Evolutionary conservation across 1,140 invertebrate genomes (phyloP), one percentile per base, ranked within the genome.

Genomic region (Ericerus pela): DNA sequence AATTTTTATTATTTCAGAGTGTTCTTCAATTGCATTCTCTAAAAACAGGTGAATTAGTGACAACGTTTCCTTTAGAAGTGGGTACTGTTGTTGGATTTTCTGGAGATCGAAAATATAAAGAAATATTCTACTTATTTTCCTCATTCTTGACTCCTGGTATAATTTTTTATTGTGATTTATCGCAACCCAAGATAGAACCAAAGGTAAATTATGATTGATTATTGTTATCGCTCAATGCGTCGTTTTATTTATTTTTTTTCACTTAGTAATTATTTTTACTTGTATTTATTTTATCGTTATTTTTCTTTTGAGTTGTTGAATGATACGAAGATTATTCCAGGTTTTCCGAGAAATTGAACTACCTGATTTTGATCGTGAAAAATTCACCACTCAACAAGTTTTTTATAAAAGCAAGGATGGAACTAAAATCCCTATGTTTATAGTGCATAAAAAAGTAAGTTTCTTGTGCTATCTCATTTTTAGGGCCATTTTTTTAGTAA

Each of bases 361-460:
- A 8, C 79, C 85, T 55, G 82, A 83, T 55, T 91, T 97, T 69
- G 80, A 96, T 70, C 68, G 81, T 2, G 74, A 76, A 6, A 68
- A 82, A 53, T 97, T 90, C 66, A 80, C 84, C 67, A 61, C 60
- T 31, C 56, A 59, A 38, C 63, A 65, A 51, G 76, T 95, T 36
- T 99, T 98, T 73, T 99, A 96, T 69, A 65, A 75, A 1, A 93
- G 90, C 68, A 95, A 92, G 73, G 95, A 99, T 74, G 89, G 88
- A 54, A 96, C 92, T 1, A 84, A 85, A 72, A 78, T 99, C 61
- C 96, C 96, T 2, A 98, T 99, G 95, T 99, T 96, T 70, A 84
- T 99, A 60, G 79, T 96, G 27, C 80, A 81, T 60, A 84, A 79
- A 65, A 88, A 88, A 72, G 84, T 84, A 70, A 66, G 66, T 62